Evolutionary conservation across 2,797 vertebrate genomes (phyloP).

Genomic region (Thunnus albacares): DNA sequence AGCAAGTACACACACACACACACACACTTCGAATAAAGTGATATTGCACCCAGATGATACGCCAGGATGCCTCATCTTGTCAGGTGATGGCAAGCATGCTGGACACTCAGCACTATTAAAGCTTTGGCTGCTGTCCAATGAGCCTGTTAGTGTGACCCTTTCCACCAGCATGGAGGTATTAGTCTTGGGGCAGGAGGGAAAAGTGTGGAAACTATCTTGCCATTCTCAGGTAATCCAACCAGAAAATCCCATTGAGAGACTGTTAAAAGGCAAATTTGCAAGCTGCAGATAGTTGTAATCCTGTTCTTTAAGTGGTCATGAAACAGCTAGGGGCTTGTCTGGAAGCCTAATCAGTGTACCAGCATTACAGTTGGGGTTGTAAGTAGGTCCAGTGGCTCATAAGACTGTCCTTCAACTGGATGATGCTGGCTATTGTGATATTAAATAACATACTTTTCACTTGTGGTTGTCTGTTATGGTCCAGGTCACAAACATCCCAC

Average conservation of each 20-base stretch:
- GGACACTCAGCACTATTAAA: constrained; percentile 51
- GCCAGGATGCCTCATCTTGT: constrained; percentile 45
- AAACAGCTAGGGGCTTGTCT: not conserved
- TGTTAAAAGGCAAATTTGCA: constrained; percentile 30
- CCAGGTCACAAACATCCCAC: not conserved
- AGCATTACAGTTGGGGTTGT: not conserved
- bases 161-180: constrained; percentile 34
- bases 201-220: constrained; percentile 28
- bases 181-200: constrained; percentile 32
- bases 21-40: constrained; percentile 8
- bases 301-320: constrained; percentile 22
- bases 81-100: constrained; percentile 28
- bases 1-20: not conserved
- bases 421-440: not conserved
- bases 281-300: constrained; percentile 48
- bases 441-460: not conserved
- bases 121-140: constrained; percentile 55
- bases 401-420: not conserved
- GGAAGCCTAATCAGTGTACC: constrained; percentile 8
- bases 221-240: constrained; percentile 54
- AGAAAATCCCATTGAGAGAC: constrained; percentile 46
- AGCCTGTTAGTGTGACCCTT: constrained; percentile 52
- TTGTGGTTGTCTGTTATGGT: not conserved
- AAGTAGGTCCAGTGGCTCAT: not conserved
- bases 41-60: constrained; percentile 14